A percentile compares a stretch with the other conserved stretches of the same genome.
Conservation (phyloP, 2,888 invertebrate species). For the Hedychridium roseum region DNA sequence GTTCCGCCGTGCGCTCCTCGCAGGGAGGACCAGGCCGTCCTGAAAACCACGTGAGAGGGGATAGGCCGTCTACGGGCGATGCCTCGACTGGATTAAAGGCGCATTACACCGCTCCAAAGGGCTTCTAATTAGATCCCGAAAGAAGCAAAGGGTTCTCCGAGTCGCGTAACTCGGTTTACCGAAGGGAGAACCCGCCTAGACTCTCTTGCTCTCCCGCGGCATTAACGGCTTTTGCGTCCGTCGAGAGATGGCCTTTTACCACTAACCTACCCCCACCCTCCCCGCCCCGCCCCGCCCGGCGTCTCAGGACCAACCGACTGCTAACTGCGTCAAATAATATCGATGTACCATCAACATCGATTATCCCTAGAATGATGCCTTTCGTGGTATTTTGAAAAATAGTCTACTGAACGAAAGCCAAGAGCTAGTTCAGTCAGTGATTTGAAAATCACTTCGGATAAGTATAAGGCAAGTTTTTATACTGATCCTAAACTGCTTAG, state of each 20-base stretch:
- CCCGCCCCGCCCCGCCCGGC: background rate
- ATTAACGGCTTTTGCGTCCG: conserved; percentile 56
- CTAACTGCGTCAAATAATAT: conserved; percentile 21
- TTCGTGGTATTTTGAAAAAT: conserved; percentile 7
- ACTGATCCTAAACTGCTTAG: too few relatives aligned
- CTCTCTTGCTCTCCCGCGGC: conserved; percentile 32
- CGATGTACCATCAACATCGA: conserved; percentile 12
- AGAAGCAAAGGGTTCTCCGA: conserved; percentile 61
- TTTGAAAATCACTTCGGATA: too few relatives aligned
- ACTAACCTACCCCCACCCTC: conserved; percentile 14
- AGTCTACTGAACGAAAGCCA: conserved; percentile 4
- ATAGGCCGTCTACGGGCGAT: conserved; percentile 35
- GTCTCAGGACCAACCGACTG: conserved; percentile 9
- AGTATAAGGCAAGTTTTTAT: too few relatives aligned
- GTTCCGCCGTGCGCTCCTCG: conserved; percentile 31
- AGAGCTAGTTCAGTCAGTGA: too few relatives aligned
- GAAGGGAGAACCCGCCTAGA: conserved; percentile 45
- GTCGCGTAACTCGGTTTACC: conserved; percentile 59
- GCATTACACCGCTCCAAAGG: conserved; percentile 57
- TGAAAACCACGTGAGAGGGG: conserved; percentile 26
- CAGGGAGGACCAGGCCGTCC: conserved; percentile 25
- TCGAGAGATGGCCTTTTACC: conserved; percentile 52
- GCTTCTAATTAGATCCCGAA: conserved; percentile 60
- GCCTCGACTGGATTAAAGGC: conserved; percentile 56
- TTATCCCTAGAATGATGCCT: conserved; percentile 3